Evolutionary conservation across 2,797 vertebrate species (phyloP).

Genomic region (Pachyuromys duprasi): DNA sequence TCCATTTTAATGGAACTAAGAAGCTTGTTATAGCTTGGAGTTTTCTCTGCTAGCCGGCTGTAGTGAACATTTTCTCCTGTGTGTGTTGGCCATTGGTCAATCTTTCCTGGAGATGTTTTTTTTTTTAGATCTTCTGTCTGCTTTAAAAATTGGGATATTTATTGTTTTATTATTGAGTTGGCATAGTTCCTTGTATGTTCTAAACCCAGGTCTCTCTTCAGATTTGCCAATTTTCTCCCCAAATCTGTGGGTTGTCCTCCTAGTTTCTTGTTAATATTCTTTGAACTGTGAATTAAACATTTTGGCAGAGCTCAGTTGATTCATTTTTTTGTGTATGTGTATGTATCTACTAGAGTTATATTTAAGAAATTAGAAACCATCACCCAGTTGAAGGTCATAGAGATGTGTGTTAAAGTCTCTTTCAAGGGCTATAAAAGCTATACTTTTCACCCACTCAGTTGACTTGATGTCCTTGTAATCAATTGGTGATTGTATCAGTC

Average conservation of each 20-base stretch:
- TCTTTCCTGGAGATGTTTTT: too few species aligned
- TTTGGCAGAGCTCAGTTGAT: neutral
- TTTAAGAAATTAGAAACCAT: constrained; percentile 9
- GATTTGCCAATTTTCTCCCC: neutral
- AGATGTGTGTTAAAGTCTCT: constrained; percentile 8
- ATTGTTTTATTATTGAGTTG: neutral
- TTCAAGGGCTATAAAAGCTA: neutral
- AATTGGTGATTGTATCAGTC: too few species aligned
- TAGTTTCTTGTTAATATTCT: neutral
- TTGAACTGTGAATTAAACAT: neutral
- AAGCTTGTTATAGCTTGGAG: neutral
- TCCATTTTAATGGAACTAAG: neutral
- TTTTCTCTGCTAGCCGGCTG: neutral
- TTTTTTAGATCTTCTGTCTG: neutral
- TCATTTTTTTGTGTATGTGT: neutral
- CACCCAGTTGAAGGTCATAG: neutral
- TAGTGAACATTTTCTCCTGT: neutral
- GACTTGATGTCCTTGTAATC: neutral
- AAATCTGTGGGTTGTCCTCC: neutral
- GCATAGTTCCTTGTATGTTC: neutral
- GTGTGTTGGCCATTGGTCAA: neutral
- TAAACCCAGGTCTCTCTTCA: neutral
- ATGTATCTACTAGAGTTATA: constrained; percentile 5
- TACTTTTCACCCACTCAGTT: neutral
- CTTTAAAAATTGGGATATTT: neutral